phyloP scores from a whole-genome alignment of 2,797 vertebrate genomes.

The Pseudochaenichthys georgianus region DNA sequence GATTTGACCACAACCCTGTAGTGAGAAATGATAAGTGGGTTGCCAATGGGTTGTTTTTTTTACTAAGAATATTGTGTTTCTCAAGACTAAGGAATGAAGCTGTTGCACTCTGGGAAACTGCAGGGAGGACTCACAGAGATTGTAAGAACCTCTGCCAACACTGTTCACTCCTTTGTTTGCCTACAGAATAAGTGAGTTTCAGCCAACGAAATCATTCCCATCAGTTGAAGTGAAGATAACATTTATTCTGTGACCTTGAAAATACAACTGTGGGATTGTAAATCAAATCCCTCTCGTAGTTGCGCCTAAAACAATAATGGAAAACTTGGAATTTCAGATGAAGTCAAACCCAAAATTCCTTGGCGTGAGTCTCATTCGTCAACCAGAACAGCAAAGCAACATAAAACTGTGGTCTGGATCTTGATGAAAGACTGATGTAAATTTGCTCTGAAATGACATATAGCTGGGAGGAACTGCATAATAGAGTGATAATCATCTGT shows the following conservation, averaged over 20 bases:
- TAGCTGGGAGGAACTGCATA: not conserved
- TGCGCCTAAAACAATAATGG: slow-evolving; percentile 25
- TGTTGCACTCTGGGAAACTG: slow-evolving; percentile 15
- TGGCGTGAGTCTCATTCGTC: not conserved
- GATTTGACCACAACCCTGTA: slow-evolving; percentile 27
- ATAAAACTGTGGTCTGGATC: slow-evolving; percentile 10
- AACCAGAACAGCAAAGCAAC: not conserved
- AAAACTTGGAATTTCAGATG: slow-evolving; percentile 25
- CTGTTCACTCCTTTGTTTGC: slow-evolving; percentile 2
- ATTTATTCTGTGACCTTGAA: slow-evolving; percentile 27
- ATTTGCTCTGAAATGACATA: not conserved
- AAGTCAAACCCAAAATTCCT: slow-evolving; percentile 14
- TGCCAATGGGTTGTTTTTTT: slow-evolving; percentile 1
- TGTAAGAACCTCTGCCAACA: slow-evolving; percentile 17
- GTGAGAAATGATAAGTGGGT: slow-evolving; percentile 35
- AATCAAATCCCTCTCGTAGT: not conserved
- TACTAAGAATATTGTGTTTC: slow-evolving; percentile 12
- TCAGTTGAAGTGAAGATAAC: slow-evolving; percentile 7
- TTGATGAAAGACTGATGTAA: not conserved
- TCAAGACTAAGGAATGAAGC: slow-evolving; percentile 25
- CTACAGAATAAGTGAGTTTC: not conserved
- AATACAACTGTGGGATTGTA: slow-evolving; percentile 16
- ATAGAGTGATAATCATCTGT: not conserved
- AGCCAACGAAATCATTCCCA: slow-evolving; percentile 48
- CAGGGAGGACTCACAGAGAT: slow-evolving; percentile 1